Evolutionary conservation across 2,888 invertebrate species (phyloP).

Genomic region (Drosophila eohydei): DNA sequence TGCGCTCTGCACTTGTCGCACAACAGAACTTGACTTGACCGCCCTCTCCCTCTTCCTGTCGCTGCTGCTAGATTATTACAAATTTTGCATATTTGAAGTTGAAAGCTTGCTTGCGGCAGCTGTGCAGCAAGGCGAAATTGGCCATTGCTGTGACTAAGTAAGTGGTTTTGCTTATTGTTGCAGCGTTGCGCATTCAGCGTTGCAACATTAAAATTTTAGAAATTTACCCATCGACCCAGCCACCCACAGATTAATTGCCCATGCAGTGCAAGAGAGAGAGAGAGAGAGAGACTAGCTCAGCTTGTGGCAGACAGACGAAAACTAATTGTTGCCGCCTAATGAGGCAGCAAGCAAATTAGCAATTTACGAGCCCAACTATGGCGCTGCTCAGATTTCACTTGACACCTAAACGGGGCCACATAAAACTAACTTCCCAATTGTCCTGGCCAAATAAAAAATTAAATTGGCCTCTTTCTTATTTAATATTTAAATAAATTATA

Average conservation of each 20-base stretch:
- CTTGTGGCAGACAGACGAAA: constrained; percentile 1
- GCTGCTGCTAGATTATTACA: constrained; percentile 65
- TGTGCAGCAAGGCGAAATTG: constrained; percentile 63
- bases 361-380: constrained; percentile 15
- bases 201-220: constrained; percentile 69
- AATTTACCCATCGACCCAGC: constrained; percentile 47
- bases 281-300: background rate
- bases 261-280: constrained; percentile 41
- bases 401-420: background rate
- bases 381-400: constrained; percentile 10
- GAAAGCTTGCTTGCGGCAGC: constrained; percentile 43
- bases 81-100: constrained; percentile 75
- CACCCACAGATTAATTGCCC: constrained; percentile 71
- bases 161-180: constrained; percentile 76
- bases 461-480: background rate
- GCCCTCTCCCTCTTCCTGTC: constrained; percentile 15
- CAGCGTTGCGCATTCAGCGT: constrained; percentile 52
- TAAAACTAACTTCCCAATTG: background rate
- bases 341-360: constrained; percentile 31
- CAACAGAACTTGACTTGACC: constrained; percentile 6
- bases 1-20: constrained; percentile 37
- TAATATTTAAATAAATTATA: constrained; percentile 2
- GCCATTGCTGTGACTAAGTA: constrained; percentile 73
- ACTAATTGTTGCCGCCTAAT: constrained; percentile 33
- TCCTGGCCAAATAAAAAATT: background rate